Base-by-base conservation (phyloP, 2,888 invertebrate species). In the Cephus spinipes region DNA sequence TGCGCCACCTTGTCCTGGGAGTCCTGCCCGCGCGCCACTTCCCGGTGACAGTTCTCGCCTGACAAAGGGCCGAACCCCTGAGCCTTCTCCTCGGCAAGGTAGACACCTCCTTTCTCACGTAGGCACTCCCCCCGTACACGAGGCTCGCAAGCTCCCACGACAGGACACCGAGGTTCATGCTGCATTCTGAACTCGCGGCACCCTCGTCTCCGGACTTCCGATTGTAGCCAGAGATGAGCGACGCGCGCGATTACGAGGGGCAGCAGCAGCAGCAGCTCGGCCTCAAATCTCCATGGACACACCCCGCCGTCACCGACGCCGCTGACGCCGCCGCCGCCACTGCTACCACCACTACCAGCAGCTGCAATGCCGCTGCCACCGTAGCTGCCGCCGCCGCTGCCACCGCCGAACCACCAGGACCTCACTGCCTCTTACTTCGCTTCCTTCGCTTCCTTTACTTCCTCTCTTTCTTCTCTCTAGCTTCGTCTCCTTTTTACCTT, bases 161-260 rank as follows among this genome's bases (percentile, higher is more conserved):
- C 88, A 85, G 88, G 89, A 85, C 87, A 87, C 88, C 87, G 89
- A 87, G 90, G 90, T 89, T 91, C 91, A 91, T 91, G 90, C 91
- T 91, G 91, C 91, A 91, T 91, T 88, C 90, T 91, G 90, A 85
- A 87, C 88, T 84, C 85, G 83, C 82, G 83, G 81, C 40, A 55
- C 32, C 40, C 71, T 55, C 77, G 77, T 76, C 77, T 35, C 68
- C 74, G 69, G 55, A 55, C 55, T 35, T 40, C 68, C 77, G 55
- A 35, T 74, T 74, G 30, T 35, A 31, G 30, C 32, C 74, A 35
- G 74, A 74, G 73, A 69, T 76, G 77, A 73, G 74, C 55, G 74
- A 77, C 80, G 31, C 55, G 40, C 73, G 68, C 32, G 55, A 77
- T 69, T 68, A 31, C 40, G 77, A 74, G 30, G 73, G 35, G 36